A percentile compares a stretch with the other conserved stretches of the same genome.
Evolutionary conservation across 2,888 invertebrate genomes (phyloP).

Genomic region (Andricus quercusramuli): DNA sequence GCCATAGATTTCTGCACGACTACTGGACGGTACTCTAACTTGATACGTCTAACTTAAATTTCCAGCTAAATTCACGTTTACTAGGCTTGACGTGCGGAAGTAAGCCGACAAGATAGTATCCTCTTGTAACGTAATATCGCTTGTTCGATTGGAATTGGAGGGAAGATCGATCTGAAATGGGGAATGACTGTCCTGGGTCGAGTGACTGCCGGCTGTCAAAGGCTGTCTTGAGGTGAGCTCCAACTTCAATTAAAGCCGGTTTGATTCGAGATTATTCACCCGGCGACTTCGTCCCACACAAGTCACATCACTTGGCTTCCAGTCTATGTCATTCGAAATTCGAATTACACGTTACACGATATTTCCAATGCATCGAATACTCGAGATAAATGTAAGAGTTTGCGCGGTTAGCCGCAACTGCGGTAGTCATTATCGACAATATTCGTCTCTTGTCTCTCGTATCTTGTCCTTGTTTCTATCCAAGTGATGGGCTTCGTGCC

Average conservation of each 20-base stretch:
- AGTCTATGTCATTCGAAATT: no score
- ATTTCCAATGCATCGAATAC: not conserved
- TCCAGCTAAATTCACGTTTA: not conserved
- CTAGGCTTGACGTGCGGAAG: not conserved
- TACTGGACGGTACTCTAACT: no score
- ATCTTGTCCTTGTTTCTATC: slow-evolving; percentile 11
- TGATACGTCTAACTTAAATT: not conserved
- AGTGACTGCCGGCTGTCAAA: not conserved
- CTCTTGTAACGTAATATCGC: not conserved
- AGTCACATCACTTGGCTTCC: not conserved
- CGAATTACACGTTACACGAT: not conserved
- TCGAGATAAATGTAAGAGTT: slow-evolving; percentile 2
- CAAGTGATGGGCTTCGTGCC: slow-evolving; percentile 41
- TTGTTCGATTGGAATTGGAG: not conserved
- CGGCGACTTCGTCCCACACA: not conserved
- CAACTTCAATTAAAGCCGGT: not conserved
- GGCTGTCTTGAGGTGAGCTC: not conserved
- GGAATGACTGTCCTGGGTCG: not conserved
- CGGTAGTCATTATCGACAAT: slow-evolving; percentile 24
- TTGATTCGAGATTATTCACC: not conserved
- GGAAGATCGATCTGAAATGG: slow-evolving; percentile 5
- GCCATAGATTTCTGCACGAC: no score
- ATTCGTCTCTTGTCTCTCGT: slow-evolving; percentile 23
- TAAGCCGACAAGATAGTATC: slow-evolving; percentile 7
- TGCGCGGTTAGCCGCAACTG: slow-evolving; percentile 35